These are phyloP conservation scores for Maccullochella peelii DNA, from an alignment of 2,113 vertebrate species.

Conservation along the genomic window DNA sequence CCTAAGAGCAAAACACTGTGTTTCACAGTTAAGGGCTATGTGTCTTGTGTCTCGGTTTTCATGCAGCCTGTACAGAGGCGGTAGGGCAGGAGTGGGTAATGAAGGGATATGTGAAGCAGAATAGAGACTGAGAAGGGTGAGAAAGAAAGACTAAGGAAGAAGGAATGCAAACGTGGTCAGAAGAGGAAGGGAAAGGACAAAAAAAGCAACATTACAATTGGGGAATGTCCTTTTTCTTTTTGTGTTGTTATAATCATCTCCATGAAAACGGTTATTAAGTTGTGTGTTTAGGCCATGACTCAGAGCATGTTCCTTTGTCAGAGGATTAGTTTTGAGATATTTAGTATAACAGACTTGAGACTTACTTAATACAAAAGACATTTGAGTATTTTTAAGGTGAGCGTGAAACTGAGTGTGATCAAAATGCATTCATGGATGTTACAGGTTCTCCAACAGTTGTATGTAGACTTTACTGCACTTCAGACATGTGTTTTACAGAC, in stretches of 20 bases:
- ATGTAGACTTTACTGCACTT: constrained; percentile 21
- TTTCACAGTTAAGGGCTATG: constrained; percentile 17
- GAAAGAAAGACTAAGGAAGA: constrained; percentile 63
- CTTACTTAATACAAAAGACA: not conserved
- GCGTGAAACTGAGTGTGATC: constrained; percentile 31
- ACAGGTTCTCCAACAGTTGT: constrained; percentile 27
- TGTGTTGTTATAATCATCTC: constrained; percentile 55
- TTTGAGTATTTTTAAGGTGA: constrained; percentile 27
- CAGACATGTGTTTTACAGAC: constrained; percentile 46
- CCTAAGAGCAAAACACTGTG: constrained; percentile 19
- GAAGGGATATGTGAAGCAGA: constrained; percentile 65
- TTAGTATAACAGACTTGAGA: constrained; percentile 19
- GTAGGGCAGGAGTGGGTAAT: constrained; percentile 38
- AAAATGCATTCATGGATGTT: constrained; percentile 39
- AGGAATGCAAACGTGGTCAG: constrained; percentile 72
- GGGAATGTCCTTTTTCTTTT: constrained; percentile 46
- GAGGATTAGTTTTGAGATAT: constrained; percentile 16
- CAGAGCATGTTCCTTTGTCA: constrained; percentile 4
- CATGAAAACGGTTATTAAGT: constrained; percentile 46
- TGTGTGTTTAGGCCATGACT: constrained; percentile 21
- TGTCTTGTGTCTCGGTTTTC: constrained; percentile 37
- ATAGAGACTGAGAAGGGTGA: constrained; percentile 67
- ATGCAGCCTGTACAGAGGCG: constrained; percentile 24
- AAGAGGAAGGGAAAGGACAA: constrained; percentile 60
- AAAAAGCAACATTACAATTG: constrained; percentile 42